A percentile compares a stretch with the other conserved stretches of the same genome.
phyloP scores from a whole-genome alignment of 2,888 invertebrate species.

The Limnephilus rhombicus region DNA sequence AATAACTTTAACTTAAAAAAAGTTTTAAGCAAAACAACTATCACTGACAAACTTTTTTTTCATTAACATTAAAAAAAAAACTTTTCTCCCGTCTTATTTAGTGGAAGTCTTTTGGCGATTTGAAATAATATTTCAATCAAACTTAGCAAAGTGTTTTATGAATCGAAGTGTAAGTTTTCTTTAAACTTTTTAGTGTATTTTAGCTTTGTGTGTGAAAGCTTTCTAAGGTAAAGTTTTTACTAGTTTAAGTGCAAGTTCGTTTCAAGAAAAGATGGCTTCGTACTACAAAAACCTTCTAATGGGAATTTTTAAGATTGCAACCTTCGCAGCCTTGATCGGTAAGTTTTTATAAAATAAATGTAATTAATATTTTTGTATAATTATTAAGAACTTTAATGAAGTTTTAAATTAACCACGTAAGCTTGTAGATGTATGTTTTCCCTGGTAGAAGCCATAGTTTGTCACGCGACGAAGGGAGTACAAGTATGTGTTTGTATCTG shows the following conservation, averaged over 20 bases:
- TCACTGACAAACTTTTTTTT: not conserved
- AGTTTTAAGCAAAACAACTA: not conserved
- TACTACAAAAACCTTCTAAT: not conserved
- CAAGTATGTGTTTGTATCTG: not conserved
- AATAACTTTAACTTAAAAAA: not conserved
- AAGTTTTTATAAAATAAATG: not conserved
- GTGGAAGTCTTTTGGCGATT: not conserved
- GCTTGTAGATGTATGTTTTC: not conserved
- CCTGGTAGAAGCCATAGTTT: not conserved
- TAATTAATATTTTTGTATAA: not conserved
- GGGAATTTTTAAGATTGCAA: constrained; percentile 30
- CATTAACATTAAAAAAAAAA: not conserved
- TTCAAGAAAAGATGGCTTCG: constrained; percentile 19
- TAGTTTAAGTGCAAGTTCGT: constrained; percentile 6
- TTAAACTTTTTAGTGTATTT: constrained; percentile 20
- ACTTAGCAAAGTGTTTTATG: not conserved
- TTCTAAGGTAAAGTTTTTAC: not conserved
- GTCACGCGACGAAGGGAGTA: not conserved
- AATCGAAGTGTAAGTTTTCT: constrained; percentile 9
- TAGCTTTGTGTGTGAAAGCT: constrained; percentile 8
- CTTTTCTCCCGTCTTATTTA: not conserved
- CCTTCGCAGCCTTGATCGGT: constrained; percentile 28
- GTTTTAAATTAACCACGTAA: not conserved
- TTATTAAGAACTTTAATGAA: not conserved
- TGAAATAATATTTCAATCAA: not conserved